Evolutionary conservation across 2,113 vertebrate genomes (phyloP), one percentile per base, ranked within the genome.

Genomic region (Phasianus colchicus): DNA sequence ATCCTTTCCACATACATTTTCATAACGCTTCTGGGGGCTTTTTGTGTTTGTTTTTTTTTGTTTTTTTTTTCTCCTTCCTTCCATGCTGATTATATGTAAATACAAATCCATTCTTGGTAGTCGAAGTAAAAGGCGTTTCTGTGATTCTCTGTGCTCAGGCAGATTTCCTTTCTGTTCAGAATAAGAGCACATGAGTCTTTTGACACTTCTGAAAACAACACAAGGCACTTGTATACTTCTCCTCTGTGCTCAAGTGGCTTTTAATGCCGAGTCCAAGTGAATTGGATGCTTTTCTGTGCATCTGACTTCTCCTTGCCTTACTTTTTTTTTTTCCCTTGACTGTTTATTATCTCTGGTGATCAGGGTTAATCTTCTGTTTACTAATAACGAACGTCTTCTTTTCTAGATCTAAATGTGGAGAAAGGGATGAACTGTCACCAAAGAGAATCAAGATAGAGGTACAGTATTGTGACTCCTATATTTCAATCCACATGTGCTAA

Each of bases 371-470:
- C 22, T 72, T n/a, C 54, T 75, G 24, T 75, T 88, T 54, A 21
- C 58, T 91, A 70, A 93, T 30, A 2, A 1, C 5, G 0, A 45
- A 3, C 82, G 61, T 87, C 83, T 96, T 95, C 93, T 83, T 71
- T 96, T 94, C 73, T 93, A 99, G 99, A 94, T 98, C 98, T 96
- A 98, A 99, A 94, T 99, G 98, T 95, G 98, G 98, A 80, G 99
- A 99, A 89, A 97, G 98, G 96, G 99, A 99, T 80, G 99, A 99
- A 90, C 98, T 99, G 57, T 99, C 99, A 36, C 99, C 99, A 11
- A 99, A 99, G 94, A 98, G 98, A 95, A 99, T 99, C 92, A 99
- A 99, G 97, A 98, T 98, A 18, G 99, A 99, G 98, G 99, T 99
- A 96, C 66, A 71, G 58, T 95, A 88, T 89, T 94, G 69, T 66